phyloP scores from a whole-genome alignment of 2,797 vertebrate genomes.

The Stomatorhinus walkeri region DNA sequence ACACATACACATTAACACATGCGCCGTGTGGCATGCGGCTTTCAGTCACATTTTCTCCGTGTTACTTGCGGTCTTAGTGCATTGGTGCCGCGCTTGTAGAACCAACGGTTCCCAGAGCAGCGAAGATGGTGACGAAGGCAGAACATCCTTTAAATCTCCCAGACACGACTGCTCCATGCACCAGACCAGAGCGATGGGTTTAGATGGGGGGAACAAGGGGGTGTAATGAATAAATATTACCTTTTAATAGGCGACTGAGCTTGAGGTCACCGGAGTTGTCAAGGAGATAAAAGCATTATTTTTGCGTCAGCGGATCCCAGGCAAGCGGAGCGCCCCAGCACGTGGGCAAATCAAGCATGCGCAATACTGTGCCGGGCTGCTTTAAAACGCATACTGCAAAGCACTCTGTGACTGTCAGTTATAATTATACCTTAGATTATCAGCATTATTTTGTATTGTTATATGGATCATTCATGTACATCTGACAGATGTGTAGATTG shows the following conservation, averaged over 20 bases:
- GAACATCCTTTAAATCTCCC: not conserved
- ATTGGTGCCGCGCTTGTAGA: not conserved
- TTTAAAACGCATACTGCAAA: not conserved
- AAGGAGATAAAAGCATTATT: slow-evolving; percentile 14
- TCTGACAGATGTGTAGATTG: not conserved
- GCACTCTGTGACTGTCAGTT: not conserved
- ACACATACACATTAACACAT: not conserved
- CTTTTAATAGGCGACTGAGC: not conserved
- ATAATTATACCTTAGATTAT: not conserved
- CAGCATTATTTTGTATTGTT: not conserved
- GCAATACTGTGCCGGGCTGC: not conserved
- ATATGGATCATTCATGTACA: not conserved
- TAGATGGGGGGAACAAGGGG: not conserved
- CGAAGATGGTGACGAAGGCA: not conserved
- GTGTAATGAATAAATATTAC: slow-evolving; percentile 16
- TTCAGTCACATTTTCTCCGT: not conserved
- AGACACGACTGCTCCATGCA: not conserved
- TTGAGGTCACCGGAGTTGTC: not conserved
- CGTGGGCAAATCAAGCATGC: not conserved
- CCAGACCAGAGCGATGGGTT: not conserved
- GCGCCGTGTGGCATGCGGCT: not conserved
- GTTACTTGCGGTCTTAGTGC: not conserved
- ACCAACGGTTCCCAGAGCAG: not conserved
- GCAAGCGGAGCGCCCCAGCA: not conserved
- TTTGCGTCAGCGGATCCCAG: not conserved